A percentile compares a stretch with the other conserved stretches of the same genome.
Conservation (phyloP, 2,888 invertebrate genomes). For the Trissonchulus latispiculum region DNA sequence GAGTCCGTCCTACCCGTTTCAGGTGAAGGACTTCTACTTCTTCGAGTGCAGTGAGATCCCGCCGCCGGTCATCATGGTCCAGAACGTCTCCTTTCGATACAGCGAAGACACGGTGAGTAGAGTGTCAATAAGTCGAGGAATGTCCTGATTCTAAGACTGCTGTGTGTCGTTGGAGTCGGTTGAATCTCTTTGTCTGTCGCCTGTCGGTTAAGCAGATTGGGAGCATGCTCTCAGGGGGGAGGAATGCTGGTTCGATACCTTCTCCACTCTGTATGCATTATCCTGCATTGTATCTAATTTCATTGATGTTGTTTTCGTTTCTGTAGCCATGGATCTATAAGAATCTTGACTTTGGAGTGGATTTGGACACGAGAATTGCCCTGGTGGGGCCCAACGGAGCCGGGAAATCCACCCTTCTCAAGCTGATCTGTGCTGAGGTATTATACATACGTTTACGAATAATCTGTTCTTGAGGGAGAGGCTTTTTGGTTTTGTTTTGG, state of each 20-base stretch:
- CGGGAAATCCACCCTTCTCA: constrained; percentile 92
- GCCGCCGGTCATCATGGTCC: constrained; percentile 98
- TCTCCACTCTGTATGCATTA: background rate
- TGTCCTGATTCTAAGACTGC: background rate
- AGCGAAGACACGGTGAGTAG: constrained; percentile 56
- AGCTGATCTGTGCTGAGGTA: constrained; percentile 80
- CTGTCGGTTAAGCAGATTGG: background rate
- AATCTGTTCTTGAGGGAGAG: too few species aligned
- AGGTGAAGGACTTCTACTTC: constrained; percentile 81
- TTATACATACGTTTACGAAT: too few species aligned
- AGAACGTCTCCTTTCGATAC: constrained; percentile 93
- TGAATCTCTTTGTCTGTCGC: background rate
- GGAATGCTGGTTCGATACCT: too few species aligned
- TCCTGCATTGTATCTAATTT: constrained; percentile 6
- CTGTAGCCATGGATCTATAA: constrained; percentile 77
- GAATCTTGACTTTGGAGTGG: constrained; percentile 95
- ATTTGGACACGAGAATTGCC: constrained; percentile 86
- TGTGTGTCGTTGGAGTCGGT: background rate
- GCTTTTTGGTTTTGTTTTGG: constrained; percentile 19
- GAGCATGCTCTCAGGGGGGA: background rate
- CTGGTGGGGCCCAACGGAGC: constrained; percentile 95
- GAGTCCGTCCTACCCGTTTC: too few species aligned
- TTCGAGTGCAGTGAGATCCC: constrained; percentile 89
- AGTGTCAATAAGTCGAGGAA: background rate
- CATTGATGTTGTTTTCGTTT: background rate